Evolutionary conservation across 1,140 invertebrate species (phyloP).

Genomic region (Parapsyche elsis): DNA sequence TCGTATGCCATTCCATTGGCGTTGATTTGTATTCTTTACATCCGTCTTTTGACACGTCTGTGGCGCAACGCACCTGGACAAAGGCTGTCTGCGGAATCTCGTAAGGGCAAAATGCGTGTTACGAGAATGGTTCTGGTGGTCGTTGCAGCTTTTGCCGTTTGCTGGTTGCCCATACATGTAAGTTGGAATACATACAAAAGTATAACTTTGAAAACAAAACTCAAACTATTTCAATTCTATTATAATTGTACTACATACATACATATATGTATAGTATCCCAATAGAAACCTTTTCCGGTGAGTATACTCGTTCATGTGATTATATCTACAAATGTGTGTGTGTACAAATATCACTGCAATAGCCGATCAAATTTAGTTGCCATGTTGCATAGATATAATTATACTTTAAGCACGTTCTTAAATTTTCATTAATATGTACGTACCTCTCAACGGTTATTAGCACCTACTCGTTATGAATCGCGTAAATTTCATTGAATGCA

Average conservation of each 20-base stretch:
- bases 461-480: too few relatives aligned
- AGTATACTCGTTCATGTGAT: too few relatives aligned
- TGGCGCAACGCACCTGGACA: conserved; percentile 87
- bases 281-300: too few relatives aligned
- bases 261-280: too few relatives aligned
- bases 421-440: too few relatives aligned
- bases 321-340: too few relatives aligned
- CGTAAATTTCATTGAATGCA: too few relatives aligned
- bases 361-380: too few relatives aligned
- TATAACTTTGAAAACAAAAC: not conserved
- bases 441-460: too few relatives aligned
- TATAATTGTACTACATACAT: not conserved
- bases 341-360: too few relatives aligned
- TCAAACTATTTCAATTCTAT: not conserved
- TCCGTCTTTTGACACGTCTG: conserved; percentile 88
- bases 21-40: conserved; percentile 90
- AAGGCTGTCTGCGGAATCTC: conserved; percentile 72
- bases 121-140: conserved; percentile 95
- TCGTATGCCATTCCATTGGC: conserved; percentile 86
- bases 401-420: too few relatives aligned
- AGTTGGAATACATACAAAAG: conserved; percentile 57
- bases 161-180: conserved; percentile 96
- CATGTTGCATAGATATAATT: too few relatives aligned
- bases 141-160: conserved; percentile 93
- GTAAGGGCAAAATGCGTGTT: conserved; percentile 89